Evolutionary conservation across 2,888 invertebrate genomes (phyloP), one percentile per base, ranked within the genome.

Genomic region (Mesorhabditis spiculigera): DNA sequence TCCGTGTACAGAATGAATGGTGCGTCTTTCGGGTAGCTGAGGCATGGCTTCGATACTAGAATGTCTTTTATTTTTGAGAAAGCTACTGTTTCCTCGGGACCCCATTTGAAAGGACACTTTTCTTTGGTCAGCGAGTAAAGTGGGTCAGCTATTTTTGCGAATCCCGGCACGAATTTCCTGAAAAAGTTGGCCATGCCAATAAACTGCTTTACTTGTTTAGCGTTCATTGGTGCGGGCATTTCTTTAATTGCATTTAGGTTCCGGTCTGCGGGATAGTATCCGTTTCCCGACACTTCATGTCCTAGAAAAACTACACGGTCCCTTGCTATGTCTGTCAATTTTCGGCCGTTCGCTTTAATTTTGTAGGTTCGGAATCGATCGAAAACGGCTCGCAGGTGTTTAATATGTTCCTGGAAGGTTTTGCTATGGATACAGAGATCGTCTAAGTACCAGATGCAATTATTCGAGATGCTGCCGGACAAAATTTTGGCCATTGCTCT

Each of bases 1-100:
- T 84, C 82, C 6, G 75, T 74, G 68, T 73, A 68, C 4, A 80
- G 63, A 5, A 75, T 69, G 61, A 79, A 77, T 10, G 70, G 65
- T 16, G 72, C 69, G 43, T 71, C 71, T 41, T 68, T 50, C 4
- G 73, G 73, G 44, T 61, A 72, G 0, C 45, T 66, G 8, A 74
- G 65, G 5, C 70, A 61, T 0, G 74, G 74, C 58, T 73, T 61
- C 1, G 16, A 4, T 1, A 42, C 43, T 4, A 72, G 28, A 3
- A 28, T n/a, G 0, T 42, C 8, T n/a, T 45, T 45, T 1, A 73
- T 41, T 5, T 13, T 68, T 6, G 64, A 64, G 16, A 71, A 67
- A 5, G 71, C 64, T 10, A 66, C 44, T 13, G 71, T 66, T 43
- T 73, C 67, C 3, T 66, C 65, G 1, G 4, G 3, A 13, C 64